Evolutionary conservation across 1,140 invertebrate genomes (phyloP), one percentile per base, ranked within the genome.

Genomic region (Ptiloglossa arizonensis): DNA sequence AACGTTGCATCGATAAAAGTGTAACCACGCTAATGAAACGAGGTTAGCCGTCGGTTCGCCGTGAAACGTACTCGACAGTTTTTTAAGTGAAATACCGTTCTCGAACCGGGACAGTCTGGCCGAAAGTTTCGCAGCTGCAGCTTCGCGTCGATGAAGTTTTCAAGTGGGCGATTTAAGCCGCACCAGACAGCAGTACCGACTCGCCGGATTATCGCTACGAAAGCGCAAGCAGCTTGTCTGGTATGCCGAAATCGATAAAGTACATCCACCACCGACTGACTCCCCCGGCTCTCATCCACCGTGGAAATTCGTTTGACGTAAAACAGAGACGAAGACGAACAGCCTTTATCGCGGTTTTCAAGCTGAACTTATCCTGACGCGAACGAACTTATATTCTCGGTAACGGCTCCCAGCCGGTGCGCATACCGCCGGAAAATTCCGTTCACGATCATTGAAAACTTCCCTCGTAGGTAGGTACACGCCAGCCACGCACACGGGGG

Each of bases 151-250:
- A 83, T 83, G 80, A 83, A 83, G 73, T 83, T 83, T 82, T 78
- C 73, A 82, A 83, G 81, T 82, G 63, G 80, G 54, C 62, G 74
- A 83, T 81, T 83, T 82, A 83, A 83, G 74, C 79, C 57, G 81
- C 81, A 41, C 67, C 66, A 71, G 41, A 48, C 63, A 64, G 69
- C 64, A 41, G 80, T 38, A 71, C 71, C 67, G 73, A 72, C 60
- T 82, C 80, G 80, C 46, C 80, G 80, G 78, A 82, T 82, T 83
- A 83, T 83, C 75, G 82, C 75, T 70, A 76, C 75, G 80, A 82
- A 79, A 74, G 82, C 75, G 72, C 59, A 83, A 82, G 82, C 82
- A 83, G 82, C 82, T 83, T 83, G 80, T 83, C 82, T 82, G 82
- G 82, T 82, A 83, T 83, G 82, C 82, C 69, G 66, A 82, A 83